These are phyloP conservation scores for Nomada fucata DNA, from an alignment of 2,888 invertebrate species.

Conservation along the genomic window DNA sequence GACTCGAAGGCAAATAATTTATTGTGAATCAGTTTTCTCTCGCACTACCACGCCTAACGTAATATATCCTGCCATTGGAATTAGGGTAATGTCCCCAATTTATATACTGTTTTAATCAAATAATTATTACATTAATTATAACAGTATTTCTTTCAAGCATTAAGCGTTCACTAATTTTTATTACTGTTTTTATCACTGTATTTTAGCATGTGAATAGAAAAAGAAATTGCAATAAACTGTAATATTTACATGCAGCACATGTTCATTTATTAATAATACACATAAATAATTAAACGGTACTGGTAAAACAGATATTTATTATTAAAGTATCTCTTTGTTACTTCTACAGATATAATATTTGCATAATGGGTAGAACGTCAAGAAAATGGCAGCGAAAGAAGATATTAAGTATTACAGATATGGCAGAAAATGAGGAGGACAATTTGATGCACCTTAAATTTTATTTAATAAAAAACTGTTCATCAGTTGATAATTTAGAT, in stretches of 20 bases:
- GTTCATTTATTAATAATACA: constrained; percentile 1
- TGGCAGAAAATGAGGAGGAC: constrained; percentile 56
- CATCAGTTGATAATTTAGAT: constrained; percentile 67
- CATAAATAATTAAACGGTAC: neutral
- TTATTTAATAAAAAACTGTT: constrained; percentile 74
- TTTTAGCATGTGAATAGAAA: neutral
- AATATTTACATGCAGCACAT: neutral
- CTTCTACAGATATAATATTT: constrained; percentile 67
- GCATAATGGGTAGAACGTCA: constrained; percentile 78
- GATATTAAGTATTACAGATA: constrained; percentile 59
- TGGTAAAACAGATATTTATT: constrained; percentile 4
- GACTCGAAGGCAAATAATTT: constrained; percentile 56
- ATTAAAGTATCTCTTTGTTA: constrained; percentile 46
- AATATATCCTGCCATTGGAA: constrained; percentile 45
- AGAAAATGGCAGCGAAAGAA: constrained; percentile 75
- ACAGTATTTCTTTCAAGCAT: constrained; percentile 3
- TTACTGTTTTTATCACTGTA: neutral
- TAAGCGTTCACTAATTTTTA: neutral
- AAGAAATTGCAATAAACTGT: neutral
- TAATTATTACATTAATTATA: neutral
- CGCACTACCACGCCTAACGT: constrained; percentile 49
- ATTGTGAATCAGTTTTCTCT: constrained; percentile 54
- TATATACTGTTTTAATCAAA: constrained; percentile 10
- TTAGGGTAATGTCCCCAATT: constrained; percentile 69
- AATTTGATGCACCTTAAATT: constrained; percentile 67